Percentiles rank a stretch among this genome's conserved stretches.
Conservation (phyloP, 1,140 invertebrate species). For the Maniola jurtina region DNA sequence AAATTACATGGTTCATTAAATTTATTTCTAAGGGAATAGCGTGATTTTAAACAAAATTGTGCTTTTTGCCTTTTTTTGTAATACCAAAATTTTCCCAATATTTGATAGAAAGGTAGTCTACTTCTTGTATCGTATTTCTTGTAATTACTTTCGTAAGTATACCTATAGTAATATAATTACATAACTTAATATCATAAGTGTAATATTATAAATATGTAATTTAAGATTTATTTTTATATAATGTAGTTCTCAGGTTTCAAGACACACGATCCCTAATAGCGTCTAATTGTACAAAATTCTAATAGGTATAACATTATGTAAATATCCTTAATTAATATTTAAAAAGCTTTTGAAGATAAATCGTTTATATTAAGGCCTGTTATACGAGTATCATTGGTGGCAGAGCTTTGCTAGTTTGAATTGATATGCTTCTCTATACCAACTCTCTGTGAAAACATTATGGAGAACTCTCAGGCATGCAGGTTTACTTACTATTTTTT, state of each 20-base stretch:
- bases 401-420: neutral
- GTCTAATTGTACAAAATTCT: slow-evolving; percentile 25
- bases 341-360: slow-evolving; percentile 12
- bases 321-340: slow-evolving; percentile 40
- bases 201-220: slow-evolving; percentile 37
- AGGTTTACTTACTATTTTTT: too few species aligned
- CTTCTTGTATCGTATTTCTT: slow-evolving; percentile 21
- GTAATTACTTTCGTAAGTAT: slow-evolving; percentile 31
- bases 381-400: slow-evolving; percentile 9
- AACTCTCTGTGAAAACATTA: too few species aligned
- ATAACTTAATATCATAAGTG: slow-evolving; percentile 25
- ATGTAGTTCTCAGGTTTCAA: slow-evolving; percentile 58
- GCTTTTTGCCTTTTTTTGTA: too few species aligned
- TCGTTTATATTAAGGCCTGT: slow-evolving; percentile 4
- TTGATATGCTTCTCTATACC: slow-evolving; percentile 4
- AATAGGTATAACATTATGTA: slow-evolving; percentile 28
- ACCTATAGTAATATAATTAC: slow-evolving; percentile 18
- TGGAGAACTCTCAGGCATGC: too few species aligned
- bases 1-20: too few species aligned
- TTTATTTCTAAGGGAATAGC: too few species aligned
- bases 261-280: slow-evolving; percentile 48
- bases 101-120: slow-evolving; percentile 6
- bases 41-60: too few species aligned
- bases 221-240: slow-evolving; percentile 73
- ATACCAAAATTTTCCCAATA: too few species aligned